Percentiles rank a stretch among this genome's conserved stretches.
phyloP scores from a whole-genome alignment of 2,797 vertebrate genomes.

The Falco rusticolus region DNA sequence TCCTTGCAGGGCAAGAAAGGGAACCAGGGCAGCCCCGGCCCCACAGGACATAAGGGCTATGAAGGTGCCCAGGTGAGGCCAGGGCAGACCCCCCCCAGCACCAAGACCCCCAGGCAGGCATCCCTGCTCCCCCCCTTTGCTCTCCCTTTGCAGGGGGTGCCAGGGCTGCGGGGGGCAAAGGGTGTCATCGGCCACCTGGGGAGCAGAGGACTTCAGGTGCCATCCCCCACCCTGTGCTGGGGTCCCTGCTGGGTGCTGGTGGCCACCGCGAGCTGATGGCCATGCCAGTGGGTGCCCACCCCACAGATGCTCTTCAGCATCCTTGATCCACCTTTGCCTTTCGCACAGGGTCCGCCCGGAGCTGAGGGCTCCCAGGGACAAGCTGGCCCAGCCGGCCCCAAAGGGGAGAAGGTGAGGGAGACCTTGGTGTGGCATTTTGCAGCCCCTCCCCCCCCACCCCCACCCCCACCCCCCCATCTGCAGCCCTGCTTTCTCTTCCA shows the following conservation, averaged over 20 bases:
- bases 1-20: not conserved
- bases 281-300: not conserved
- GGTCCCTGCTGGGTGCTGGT: not conserved
- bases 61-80: not conserved
- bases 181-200: not conserved
- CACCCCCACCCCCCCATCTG: not conserved
- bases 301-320: not conserved
- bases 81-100: not conserved
- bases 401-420: not conserved
- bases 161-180: not conserved
- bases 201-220: not conserved
- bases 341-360: not conserved
- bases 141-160: not conserved
- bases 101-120: not conserved
- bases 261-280: not conserved
- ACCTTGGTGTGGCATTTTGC: rapidly evolving
- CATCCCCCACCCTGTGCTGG: not conserved
- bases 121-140: not conserved
- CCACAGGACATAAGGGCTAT: not conserved
- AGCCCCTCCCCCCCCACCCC: not conserved
- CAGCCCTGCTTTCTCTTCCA: not conserved
- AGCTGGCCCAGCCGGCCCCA: not conserved
- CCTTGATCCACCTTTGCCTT: not conserved
- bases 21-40: not conserved
- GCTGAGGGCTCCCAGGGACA: not conserved